Base-by-base conservation (phyloP, 2,113 vertebrate genomes). In the Colossoma macropomum region DNA sequence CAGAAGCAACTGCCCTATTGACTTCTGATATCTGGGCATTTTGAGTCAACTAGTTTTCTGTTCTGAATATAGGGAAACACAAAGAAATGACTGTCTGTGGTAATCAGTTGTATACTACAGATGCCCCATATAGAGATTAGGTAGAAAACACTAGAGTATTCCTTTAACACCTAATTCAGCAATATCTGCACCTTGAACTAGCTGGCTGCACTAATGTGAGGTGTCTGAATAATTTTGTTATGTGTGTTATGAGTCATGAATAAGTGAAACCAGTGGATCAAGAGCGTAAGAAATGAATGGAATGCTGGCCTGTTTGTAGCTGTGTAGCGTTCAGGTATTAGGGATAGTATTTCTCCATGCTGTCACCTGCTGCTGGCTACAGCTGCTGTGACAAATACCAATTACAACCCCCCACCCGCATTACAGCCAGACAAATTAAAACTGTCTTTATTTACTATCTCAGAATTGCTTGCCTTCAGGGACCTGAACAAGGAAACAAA, bases 381-480 rank as follows among this genome's bases (percentile, higher is more conserved):
- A 71, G 68, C 68, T 71, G 68, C 68, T 77, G 86, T 78, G 88
- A 86, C 81, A 90, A 86, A 92, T 91, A 90, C 82, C 70, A 89
- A 84, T 92, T 90, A 92, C 77, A 59, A 63, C 75, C 65, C 77
- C 28, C 34, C 27, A 54, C 28, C 16, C 45, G 25, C 12, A 69
- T 68, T 68, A 81, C 54, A 73, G 25, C 21, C 65, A 41, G 68
- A 80, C 69, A 70, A 45, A 60, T 60, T 72, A 60, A 63, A 79
- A 28, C 50, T 38, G 77, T 41, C 84, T 72, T 90, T 71, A 81
- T 85, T 81, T 91, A 86, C 86, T 86, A 89, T 84, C 86, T 82
- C 86, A 87, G 77, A 89, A 85, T 63, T 69, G 66, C 66, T 80
- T 70, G 48, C 41, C 65, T 34, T 71, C 50, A 60, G 56, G 50